Evolutionary conservation across 2,888 invertebrate genomes (phyloP), one percentile per base, ranked within the genome.

Genomic region (Acrobeloides nanus): DNA sequence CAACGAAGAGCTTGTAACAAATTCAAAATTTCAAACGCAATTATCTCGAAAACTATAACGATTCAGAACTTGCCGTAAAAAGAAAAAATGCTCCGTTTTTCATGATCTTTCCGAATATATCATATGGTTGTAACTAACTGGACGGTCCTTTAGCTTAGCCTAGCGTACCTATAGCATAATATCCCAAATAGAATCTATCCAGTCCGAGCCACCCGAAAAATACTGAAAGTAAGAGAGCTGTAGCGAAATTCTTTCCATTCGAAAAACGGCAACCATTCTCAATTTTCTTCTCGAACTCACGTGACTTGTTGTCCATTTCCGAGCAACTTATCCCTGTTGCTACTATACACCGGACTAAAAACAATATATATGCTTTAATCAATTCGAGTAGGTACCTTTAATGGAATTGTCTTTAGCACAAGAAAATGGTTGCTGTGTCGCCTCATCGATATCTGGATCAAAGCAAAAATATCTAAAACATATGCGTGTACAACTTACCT

Each of bases 171-270:
- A 95, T 82, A 1, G 89, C 93, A 43, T 89, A 90, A 75, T 95
- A 95, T 24, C 97, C 97, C n/a, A 97, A 80, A 74, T 97, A 97
- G 77, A 97, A 93, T 52, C 97, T 80, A 75, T 97, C 97, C 21
- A 88, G 81, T 17, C 97, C 97, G 78, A 97, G 89, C 87, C 93
- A 90, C 24, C 97, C 97, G 48, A 95, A 80, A 75, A 97, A 97
- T 40, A 97, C 86, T 0, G 95, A 95, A 4, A 97, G 79, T 27
- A 95, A 77, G 35, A 97, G 78, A 0, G 95, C 85, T 6, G 59
- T 63, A 10, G 56, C 39, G 41, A 61, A 58, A 32, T 48, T 47
- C 0, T 49, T 21, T 20, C 59, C 52, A 10, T 57, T 48, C n/a
- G 49, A 50, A 39, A 51, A 55, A 23, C 51, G 52, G 34, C 57